These are phyloP conservation scores for Hapalemur alaotrensis DNA, from an alignment of 2,797 vertebrate species.

Conservation along the genomic window DNA sequence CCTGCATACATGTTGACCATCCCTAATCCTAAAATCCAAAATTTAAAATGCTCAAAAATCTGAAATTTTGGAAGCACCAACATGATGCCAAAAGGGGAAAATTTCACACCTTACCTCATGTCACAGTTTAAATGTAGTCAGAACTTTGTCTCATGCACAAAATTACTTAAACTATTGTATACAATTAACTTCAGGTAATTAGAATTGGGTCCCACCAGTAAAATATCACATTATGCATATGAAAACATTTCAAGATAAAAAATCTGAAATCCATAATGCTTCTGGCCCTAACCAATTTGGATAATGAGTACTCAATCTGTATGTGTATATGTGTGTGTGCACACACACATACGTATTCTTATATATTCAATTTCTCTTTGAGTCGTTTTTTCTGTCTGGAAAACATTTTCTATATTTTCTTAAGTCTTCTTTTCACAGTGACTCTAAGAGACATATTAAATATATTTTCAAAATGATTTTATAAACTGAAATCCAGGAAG, in stretches of 20 bases:
- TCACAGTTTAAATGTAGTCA: neutral
- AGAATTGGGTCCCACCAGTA: neutral
- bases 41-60: neutral
- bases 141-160: neutral
- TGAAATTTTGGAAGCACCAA: neutral
- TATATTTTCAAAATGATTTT: neutral
- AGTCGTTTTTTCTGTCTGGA: neutral
- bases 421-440: neutral
- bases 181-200: neutral
- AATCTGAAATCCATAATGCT: neutral
- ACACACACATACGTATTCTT: neutral
- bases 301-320: neutral
- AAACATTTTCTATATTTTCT: constrained; percentile 19
- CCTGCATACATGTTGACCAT: neutral
- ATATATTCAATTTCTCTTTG: neutral
- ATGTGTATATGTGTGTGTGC: neutral
- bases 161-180: neutral
- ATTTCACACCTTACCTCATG: neutral
- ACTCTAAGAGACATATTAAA: neutral
- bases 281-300: neutral
- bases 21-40: neutral
- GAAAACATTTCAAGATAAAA: neutral
- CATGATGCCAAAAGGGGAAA: neutral
- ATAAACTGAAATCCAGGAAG: neutral
- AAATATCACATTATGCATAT: neutral